Evolutionary conservation across 1,140 invertebrate genomes (phyloP).

Genomic region (Nautilus pompilius): DNA sequence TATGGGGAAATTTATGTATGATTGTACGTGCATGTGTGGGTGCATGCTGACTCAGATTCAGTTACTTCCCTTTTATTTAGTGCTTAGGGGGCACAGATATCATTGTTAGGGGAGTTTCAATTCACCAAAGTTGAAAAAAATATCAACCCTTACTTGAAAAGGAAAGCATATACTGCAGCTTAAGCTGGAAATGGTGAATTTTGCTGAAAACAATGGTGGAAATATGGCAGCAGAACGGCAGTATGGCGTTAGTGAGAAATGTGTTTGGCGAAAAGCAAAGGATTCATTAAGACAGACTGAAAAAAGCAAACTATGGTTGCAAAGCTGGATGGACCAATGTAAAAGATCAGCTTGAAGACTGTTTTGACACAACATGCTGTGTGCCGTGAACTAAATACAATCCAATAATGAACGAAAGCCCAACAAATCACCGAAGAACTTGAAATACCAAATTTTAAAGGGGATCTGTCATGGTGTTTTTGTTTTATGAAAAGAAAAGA

Average conservation of each 20-base stretch:
- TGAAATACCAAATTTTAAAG: slow-evolving; percentile 5
- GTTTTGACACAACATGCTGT: slow-evolving; percentile 1
- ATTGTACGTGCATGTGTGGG: too few relatives aligned
- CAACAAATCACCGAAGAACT: not conserved
- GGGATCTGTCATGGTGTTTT: slow-evolving; percentile 5
- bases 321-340: not conserved
- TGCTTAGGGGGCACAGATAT: too few relatives aligned
- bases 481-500: slow-evolving; percentile 12
- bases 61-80: too few relatives aligned
- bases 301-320: not conserved
- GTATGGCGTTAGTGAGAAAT: slow-evolving; percentile 3
- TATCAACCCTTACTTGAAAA: too few relatives aligned
- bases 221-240: slow-evolving; percentile 9
- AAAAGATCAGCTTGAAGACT: slow-evolving; percentile 2
- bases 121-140: too few relatives aligned
- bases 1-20: too few relatives aligned
- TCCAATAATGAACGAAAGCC: not conserved
- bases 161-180: slow-evolving; percentile 10
- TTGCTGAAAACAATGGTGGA: slow-evolving; percentile 9
- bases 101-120: too few relatives aligned
- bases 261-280: slow-evolving; percentile 8
- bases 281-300: slow-evolving; percentile 2
- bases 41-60: too few relatives aligned
- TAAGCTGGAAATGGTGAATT: slow-evolving; percentile 10
- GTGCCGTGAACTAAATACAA: not conserved